Conservation (phyloP, 2,888 invertebrate species). For the Apodemia hepburni region DNA sequence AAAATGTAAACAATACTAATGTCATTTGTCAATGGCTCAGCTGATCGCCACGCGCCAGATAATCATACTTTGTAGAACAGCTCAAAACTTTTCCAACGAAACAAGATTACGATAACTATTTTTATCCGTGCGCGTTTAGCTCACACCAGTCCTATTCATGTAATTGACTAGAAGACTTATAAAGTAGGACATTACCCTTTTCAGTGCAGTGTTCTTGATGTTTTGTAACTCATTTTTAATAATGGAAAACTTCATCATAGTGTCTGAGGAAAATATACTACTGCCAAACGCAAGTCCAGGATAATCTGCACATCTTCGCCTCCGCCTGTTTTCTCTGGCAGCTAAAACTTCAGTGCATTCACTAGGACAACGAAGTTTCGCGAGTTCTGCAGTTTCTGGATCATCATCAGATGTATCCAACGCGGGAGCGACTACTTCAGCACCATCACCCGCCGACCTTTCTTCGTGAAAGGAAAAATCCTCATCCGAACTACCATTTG, state of each 20-base stretch:
- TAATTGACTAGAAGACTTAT: slow-evolving; percentile 59
- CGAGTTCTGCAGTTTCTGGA: slow-evolving; percentile 89
- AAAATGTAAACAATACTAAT: slow-evolving; percentile 71
- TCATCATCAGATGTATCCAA: slow-evolving; percentile 82
- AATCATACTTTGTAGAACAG: slow-evolving; percentile 39
- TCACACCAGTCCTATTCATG: slow-evolving; percentile 56
- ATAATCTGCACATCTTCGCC: slow-evolving; percentile 93
- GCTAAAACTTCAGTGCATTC: slow-evolving; percentile 94
- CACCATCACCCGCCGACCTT: slow-evolving; percentile 69
- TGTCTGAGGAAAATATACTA: slow-evolving; percentile 96
- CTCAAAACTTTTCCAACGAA: slow-evolving; percentile 53
- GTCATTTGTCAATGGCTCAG: slow-evolving; percentile 67
- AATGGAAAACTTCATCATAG: slow-evolving; percentile 98
- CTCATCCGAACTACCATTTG: slow-evolving; percentile 62
- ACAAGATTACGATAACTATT: slow-evolving; percentile 64
- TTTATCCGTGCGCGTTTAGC: slow-evolving; percentile 68
- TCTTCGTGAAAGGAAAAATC: slow-evolving; percentile 68
- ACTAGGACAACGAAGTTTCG: slow-evolving; percentile 92
- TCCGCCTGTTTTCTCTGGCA: slow-evolving; percentile 88
- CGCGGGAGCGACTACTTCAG: slow-evolving; percentile 53
- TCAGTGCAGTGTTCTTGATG: slow-evolving; percentile 97
- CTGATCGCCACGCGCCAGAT: slow-evolving; percentile 68
- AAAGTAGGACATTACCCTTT: slow-evolving; percentile 90
- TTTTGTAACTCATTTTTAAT: slow-evolving; percentile 98
- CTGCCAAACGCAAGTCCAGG: slow-evolving; percentile 95